Evolutionary conservation across 2,888 invertebrate genomes (phyloP).

Genomic region (Trachelus iudaicus): DNA sequence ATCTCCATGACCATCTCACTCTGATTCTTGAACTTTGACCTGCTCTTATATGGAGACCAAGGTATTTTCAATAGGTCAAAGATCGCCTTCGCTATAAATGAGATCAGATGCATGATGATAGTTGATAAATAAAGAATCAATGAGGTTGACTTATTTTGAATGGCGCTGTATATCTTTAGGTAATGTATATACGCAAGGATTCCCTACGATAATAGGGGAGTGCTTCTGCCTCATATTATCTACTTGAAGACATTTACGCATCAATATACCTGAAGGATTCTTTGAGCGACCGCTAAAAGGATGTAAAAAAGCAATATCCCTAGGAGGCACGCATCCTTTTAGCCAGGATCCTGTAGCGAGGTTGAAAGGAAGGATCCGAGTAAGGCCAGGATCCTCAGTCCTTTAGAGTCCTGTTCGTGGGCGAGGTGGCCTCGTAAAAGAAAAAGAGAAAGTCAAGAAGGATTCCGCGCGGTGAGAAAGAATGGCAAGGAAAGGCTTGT

Average conservation of each 20-base stretch:
- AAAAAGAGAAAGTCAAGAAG: neutral
- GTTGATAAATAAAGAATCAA: neutral
- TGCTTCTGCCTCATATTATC: neutral
- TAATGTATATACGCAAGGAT: neutral
- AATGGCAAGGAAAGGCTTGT: neutral
- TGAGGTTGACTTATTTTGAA: neutral
- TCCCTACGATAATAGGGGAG: neutral
- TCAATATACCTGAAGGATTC: constrained; percentile 16
- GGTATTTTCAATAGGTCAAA: neutral
- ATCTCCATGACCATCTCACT: neutral
- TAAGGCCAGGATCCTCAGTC: neutral
- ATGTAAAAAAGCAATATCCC: constrained; percentile 13
- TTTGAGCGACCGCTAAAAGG: constrained; percentile 37
- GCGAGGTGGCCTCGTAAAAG: neutral
- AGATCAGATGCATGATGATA: neutral
- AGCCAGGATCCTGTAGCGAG: neutral
- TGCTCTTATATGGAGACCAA: neutral
- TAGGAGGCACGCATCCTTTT: neutral
- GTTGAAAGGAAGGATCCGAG: neutral
- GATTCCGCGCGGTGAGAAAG: neutral
- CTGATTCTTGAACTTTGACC: neutral
- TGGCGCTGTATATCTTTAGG: neutral
- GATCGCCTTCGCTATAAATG: neutral
- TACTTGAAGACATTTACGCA: neutral
- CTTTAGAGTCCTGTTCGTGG: neutral